Evolutionary conservation across 2,113 vertebrate species (phyloP), one percentile per base, ranked within the genome.

Genomic region (Actenoides hombroni): DNA sequence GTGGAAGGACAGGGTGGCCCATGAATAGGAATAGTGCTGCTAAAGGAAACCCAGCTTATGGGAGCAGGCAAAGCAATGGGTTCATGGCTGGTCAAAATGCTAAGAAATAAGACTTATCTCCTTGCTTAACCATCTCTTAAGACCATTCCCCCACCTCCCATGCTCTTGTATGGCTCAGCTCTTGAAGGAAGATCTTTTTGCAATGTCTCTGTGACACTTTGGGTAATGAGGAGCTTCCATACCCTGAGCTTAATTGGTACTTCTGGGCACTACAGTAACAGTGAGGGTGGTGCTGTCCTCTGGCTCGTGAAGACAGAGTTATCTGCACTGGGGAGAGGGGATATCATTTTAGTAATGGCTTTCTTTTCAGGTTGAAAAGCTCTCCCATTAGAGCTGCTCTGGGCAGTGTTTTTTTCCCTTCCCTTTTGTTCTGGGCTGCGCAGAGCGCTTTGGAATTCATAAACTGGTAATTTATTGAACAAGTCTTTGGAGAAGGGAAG

Each of bases 391-490:
- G 40, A 92, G 71, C 85, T 69, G 56, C 5, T 17, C 80, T 33
- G 31, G 31, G 11, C 82, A 23, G 49, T 25, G 13, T 44, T 90
- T 60, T 53, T 39, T 4, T 1, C 65, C 69, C n/a, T 95, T 89
- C 17, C 37, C 82, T 83, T 94, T 95, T 91, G 85, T 91, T 90
- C 91, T 54, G 63, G 8, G 81, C 86, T 91, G 86, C 8, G 1
- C 85, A 88, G 86, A 97, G 90, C 97, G 92, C 97, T 97, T 84
- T 86, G 76, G 92, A 97, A 98, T 97, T 95, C 97, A 97, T 98
- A 97, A 97, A 97, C 88, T 57, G 69, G 95, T 97, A 96, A 98
- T 97, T 97, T 97, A 97, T 96, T 91, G 97, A 96, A 92, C 91
- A 92, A 95, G 97, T 10, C 96, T 96, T 97, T 92, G 92, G 95